Evolutionary conservation across 2,113 vertebrate species (phyloP).

Genomic region (Ceyx cyanopectus): DNA sequence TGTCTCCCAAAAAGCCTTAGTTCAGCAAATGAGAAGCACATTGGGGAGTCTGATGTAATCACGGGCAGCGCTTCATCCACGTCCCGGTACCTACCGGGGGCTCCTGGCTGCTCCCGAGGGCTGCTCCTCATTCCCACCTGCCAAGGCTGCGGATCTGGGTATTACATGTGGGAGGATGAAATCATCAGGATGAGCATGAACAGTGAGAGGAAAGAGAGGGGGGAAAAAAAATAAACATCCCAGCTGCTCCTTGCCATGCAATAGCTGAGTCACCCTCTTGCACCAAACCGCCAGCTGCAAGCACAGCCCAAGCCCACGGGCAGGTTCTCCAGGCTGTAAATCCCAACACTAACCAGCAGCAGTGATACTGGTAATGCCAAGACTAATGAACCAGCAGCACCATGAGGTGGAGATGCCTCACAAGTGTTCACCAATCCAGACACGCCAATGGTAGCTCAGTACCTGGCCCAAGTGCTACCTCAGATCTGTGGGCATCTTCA

Average conservation of each 20-base stretch:
- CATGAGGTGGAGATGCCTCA: neutral
- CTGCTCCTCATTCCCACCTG: conserved; percentile 29
- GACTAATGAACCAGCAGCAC: neutral
- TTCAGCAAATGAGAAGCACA: conserved; percentile 58
- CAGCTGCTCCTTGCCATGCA: neutral
- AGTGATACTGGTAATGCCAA: neutral
- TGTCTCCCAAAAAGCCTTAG: conserved; percentile 30
- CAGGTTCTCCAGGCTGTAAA: neutral
- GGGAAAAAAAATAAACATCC: neutral
- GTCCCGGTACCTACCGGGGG: neutral
- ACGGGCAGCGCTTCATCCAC: neutral
- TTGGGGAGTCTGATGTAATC: neutral
- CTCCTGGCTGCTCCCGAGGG: neutral
- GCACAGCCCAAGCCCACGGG: fast-evolving
- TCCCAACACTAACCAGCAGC: fast-evolving
- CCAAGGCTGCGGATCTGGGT: neutral
- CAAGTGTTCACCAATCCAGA: neutral
- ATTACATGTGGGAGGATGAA: neutral
- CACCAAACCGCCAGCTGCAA: neutral
- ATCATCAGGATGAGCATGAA: neutral
- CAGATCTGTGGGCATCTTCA: neutral
- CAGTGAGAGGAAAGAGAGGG: neutral
- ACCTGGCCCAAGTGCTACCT: neutral
- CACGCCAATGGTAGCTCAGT: fast-evolving
- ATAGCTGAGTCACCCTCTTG: neutral